Conservation (phyloP, 2,113 vertebrate species). For the Rhineura floridana region DNA sequence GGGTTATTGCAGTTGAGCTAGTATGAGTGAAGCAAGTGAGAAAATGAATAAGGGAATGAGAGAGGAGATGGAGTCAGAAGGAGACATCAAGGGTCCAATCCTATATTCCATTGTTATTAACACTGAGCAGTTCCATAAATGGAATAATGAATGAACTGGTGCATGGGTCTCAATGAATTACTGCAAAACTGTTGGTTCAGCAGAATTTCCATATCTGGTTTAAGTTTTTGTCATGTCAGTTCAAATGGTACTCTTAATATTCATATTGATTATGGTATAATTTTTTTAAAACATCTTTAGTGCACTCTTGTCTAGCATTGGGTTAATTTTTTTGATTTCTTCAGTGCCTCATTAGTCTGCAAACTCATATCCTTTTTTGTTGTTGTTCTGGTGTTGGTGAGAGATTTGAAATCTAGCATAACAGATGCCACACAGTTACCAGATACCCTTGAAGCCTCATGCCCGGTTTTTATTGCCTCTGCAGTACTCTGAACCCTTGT, state of each 20-base stretch:
- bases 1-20: not conserved
- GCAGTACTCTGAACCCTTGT: not conserved
- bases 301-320: not conserved
- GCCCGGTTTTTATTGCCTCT: not conserved
- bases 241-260: not conserved
- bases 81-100: not conserved
- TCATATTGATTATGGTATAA: not conserved
- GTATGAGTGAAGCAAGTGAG: not conserved
- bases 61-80: not conserved
- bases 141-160: not conserved
- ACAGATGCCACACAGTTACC: not conserved
- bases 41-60: too few species aligned
- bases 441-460: not conserved
- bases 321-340: not conserved
- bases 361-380: not conserved
- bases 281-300: not conserved
- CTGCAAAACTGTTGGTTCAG: constrained; percentile 17
- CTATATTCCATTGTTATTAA: not conserved
- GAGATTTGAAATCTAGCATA: not conserved
- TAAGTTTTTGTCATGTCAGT: constrained; percentile 22
- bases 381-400: not conserved
- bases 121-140: not conserved
- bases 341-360: not conserved
- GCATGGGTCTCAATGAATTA: fast-evolving
- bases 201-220: constrained; percentile 12